Evolutionary conservation across 1,140 invertebrate genomes (phyloP), one percentile per base, ranked within the genome.

Genomic region (Teleopsis dalmanni): DNA sequence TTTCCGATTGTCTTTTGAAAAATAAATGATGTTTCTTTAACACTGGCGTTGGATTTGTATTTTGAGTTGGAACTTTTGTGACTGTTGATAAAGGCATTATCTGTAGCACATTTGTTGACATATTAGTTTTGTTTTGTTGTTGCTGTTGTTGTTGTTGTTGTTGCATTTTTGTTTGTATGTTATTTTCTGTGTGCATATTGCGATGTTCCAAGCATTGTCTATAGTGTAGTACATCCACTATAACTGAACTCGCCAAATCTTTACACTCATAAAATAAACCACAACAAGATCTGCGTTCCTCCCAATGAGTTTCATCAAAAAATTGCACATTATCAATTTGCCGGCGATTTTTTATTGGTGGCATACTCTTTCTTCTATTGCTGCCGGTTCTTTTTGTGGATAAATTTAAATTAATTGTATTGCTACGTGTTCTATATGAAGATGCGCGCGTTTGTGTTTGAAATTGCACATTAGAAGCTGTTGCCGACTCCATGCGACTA

Each of bases 1-100:
- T 55, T 33, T 67, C 64, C 31, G 64, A 67, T 56, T 70, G 66
- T 48, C 67, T 54, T 54, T 67, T 70, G 34, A 59, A 65, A 45
- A 57, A 70, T 47, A 70, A 55, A 55, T 67, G 66, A 55, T 70
- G 67, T 43, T 70, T 70, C 48, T 70, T 70, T 9, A 70, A 46
- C 4, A 57, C 65, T 36, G 58, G 58, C 25, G 60, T 67, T 26
- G 49, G 27, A 36, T 47, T 57, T 18, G 35, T 9, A 18, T 40
- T 49, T 3, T 22, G 10, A 26, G 8, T 23, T 19, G 29, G 11
- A 25, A 29, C 41, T 31, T 25, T 14, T 34, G 38, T 13, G 35
- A 23, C 16, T n/a, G 13, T 13, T 37, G 36, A n/a, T 26, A 47
- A 40, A 19, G 45, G 25, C 21, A 47, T 43, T 37, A 48, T 22